Evolutionary conservation across 2,888 invertebrate species (phyloP), one percentile per base, ranked within the genome.

Genomic region (Cataglyphis rosenhaueri): DNA sequence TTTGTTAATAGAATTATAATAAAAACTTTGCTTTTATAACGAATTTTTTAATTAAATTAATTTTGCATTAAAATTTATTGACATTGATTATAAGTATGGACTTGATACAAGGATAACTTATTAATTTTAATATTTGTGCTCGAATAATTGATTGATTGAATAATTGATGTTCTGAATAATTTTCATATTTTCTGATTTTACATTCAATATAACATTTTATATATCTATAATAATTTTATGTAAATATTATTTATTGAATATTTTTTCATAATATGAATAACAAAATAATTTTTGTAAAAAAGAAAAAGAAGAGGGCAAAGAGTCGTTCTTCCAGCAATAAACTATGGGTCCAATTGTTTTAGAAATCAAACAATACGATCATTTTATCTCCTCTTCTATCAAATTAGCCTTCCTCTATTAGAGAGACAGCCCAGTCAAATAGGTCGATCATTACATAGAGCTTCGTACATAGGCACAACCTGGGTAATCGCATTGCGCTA

Each of bases 401-500:
- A 73, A 81, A 65, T 83, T 76, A 85, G 66, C 61, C 82, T 78
- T 81, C 65, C 65, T 81, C 25, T 29, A 68, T 82, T 35, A 66
- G 44, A 41, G 71, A 78, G 84, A 29, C 57, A 59, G 18, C 32
- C 61, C 61, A 79, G 64, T 85, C 86, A 83, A 76, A 84, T 21
- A 70, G 82, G 82, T 84, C 79, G 73, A 85, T 90, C 85, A 87
- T 90, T 88, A 91, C 88, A 87, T 89, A 89, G 91, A 91, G 84
- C 83, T 59, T 66, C 35, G 64, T 64, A 68, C 65, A 73, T 83
- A 86, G 87, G 86, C 89, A 91, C 85, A 75, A 66, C 74, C 59
- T 59, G 84, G 88, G 89, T 92, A 92, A 92, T 92, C 90, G 85
- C 91, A 84, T 86, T 84, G 71, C 44, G 86, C 86, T 92, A 92